A percentile compares a stretch with the other conserved stretches of the same genome.
Evolutionary conservation across 2,888 invertebrate species (phyloP).

Genomic region (Ophraella communa): DNA sequence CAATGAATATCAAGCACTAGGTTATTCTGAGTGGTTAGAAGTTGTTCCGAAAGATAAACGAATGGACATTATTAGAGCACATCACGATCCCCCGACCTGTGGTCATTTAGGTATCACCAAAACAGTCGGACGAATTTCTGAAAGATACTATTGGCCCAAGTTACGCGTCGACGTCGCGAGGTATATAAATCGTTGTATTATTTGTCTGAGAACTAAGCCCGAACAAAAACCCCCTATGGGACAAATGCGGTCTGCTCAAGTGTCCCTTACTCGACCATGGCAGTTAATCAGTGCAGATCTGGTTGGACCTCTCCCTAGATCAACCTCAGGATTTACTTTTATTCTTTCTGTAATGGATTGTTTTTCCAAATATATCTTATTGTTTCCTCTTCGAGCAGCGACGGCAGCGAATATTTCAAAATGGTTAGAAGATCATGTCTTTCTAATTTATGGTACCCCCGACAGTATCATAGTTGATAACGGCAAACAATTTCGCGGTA

Average conservation of each 20-base stretch:
- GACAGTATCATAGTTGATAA: constrained; percentile 35
- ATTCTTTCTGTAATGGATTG: constrained; percentile 31
- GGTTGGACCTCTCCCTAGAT: constrained; percentile 33
- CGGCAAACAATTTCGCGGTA: constrained; percentile 32
- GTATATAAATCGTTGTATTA: constrained; percentile 38
- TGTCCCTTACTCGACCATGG: constrained; percentile 21
- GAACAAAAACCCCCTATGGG: too few relatives aligned
- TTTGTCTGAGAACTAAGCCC: too few relatives aligned
- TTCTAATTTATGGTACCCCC: constrained; percentile 35
- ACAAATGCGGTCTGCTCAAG: too few relatives aligned
- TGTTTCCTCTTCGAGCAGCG: constrained; percentile 31
- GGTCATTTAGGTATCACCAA: constrained; percentile 40
- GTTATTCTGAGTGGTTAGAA: neutral
- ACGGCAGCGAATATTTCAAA: constrained; percentile 20
- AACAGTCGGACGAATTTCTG: constrained; percentile 27
- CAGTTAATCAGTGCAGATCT: constrained; percentile 34
- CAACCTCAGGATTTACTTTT: constrained; percentile 17
- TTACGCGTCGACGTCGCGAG: constrained; percentile 35
- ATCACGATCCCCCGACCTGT: constrained; percentile 34
- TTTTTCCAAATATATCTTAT: constrained; percentile 35
- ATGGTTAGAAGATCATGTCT: constrained; percentile 31
- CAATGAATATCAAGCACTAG: too few relatives aligned
- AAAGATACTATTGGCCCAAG: constrained; percentile 42
- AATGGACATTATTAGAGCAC: constrained; percentile 6
- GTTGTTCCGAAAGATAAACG: neutral